A percentile compares a stretch with the other conserved stretches of the same genome.
Evolutionary conservation across 2,888 invertebrate species (phyloP).

Genomic region (Hydroisotoma schaefferi): DNA sequence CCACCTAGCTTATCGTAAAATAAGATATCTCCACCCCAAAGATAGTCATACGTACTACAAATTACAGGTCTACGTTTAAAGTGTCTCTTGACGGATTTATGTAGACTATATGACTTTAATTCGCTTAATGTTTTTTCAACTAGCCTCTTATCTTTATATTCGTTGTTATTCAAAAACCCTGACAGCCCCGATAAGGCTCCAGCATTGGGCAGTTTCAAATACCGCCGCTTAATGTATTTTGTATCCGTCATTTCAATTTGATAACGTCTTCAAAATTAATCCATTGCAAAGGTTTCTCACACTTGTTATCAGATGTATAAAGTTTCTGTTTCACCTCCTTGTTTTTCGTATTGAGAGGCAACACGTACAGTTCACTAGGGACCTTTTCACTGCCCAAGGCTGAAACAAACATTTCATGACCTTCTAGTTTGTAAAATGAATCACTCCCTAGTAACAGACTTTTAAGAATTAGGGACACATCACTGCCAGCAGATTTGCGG

Average conservation of each 20-base stretch:
- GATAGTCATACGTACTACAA: background rate
- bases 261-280: background rate
- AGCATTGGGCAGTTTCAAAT: background rate
- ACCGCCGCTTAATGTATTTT: background rate
- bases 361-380: background rate
- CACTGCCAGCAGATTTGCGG: too few species aligned
- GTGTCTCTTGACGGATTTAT: background rate
- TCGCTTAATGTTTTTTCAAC: background rate
- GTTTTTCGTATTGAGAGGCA: background rate
- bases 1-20: background rate
- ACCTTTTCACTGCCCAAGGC: background rate
- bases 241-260: background rate
- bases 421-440: too few species aligned
- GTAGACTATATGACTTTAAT: conserved; percentile 3
- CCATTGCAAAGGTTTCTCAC: background rate
- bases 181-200: background rate
- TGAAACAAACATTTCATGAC: background rate
- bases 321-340: background rate
- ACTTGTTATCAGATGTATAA: background rate
- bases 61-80: background rate
- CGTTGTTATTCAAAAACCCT: background rate
- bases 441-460: too few species aligned
- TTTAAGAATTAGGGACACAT: too few species aligned
- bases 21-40: background rate
- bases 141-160: background rate